Base-by-base conservation (phyloP, 2,888 invertebrate genomes). In the Bellardia pandia region DNA sequence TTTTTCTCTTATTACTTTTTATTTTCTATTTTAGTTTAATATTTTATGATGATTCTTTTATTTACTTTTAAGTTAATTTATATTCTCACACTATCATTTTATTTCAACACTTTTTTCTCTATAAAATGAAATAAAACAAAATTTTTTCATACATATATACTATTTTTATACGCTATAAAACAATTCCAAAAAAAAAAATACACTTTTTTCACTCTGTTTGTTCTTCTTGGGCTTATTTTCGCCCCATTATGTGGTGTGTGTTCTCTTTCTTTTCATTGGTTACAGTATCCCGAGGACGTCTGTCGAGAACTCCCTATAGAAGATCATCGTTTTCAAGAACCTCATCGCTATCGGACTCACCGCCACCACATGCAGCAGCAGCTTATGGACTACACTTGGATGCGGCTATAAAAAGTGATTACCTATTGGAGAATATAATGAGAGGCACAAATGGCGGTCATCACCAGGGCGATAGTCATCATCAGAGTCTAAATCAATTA, bases 171-270 rank as follows among this genome's bases (percentile, higher is more conserved):
- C 58, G 13, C 5, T 53, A 51, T 53, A 71, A 48, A 58, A 4
- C 33, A 80, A 81, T 23, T 66, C 66, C n/a, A 74, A 51, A 60
- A 78, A 74, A 76, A 81, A 74, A 78, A 71, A 58, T 79, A 78
- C 66, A 82, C 84, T 81, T 71, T 81, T 85, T 78, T 87, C 85
- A 89, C 88, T 91, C 91, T 92, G 90, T 91, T 91, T 91, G 88
- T 90, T 89, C 89, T 91, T 90, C 92, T 90, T 93, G 93, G 93
- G 94, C 93, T 94, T 92, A 93, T 92, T 92, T 93, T 93, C 91
- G 93, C 93, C 93, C 93, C 92, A 91, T 92, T 92, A 90, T 92
- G 93, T 93, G 93, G 93, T 93, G 92, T 92, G 91, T 92, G 91
- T 92, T 92, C 91, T 91, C 82, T 92, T 93, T 93, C 92, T 74